These are phyloP conservation scores for Picus viridis DNA, from an alignment of 2,797 vertebrate species.

Conservation along the genomic window DNA sequence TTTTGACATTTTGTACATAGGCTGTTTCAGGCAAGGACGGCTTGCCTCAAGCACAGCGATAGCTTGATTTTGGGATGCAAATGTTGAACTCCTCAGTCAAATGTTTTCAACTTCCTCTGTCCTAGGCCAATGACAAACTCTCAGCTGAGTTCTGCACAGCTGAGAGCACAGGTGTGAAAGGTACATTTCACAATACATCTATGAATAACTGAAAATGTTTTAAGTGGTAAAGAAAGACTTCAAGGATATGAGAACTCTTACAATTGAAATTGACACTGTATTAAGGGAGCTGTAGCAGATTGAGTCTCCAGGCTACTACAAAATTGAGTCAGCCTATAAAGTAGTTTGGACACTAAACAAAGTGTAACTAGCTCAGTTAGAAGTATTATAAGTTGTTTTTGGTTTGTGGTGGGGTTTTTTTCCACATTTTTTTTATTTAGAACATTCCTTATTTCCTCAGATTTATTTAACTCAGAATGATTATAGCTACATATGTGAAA, in stretches of 20 bases:
- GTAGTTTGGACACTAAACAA: not conserved
- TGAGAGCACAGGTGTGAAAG: not conserved
- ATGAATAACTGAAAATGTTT: not conserved
- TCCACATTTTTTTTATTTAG: not conserved
- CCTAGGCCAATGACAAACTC: not conserved
- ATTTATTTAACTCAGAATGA: not conserved
- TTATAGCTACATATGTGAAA: not conserved
- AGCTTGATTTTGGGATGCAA: not conserved
- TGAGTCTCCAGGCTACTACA: not conserved
- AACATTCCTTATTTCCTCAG: not conserved
- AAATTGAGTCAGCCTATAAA: not conserved
- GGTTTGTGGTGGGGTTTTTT: not conserved
- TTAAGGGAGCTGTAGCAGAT: not conserved
- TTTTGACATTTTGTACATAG: not conserved
- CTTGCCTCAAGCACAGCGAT: not conserved
- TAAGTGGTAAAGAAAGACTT: not conserved
- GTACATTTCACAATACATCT: not conserved
- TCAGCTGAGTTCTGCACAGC: not conserved
- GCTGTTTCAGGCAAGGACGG: not conserved
- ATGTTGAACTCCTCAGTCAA: not conserved
- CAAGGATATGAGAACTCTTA: not conserved
- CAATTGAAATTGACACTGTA: not conserved
- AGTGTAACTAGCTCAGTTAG: not conserved
- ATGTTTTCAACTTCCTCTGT: not conserved
- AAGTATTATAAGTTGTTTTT: not conserved